Percentiles rank a stretch among this genome's conserved stretches.
Conservation (phyloP, 2,797 vertebrate genomes). For the Masticophis lateralis region DNA sequence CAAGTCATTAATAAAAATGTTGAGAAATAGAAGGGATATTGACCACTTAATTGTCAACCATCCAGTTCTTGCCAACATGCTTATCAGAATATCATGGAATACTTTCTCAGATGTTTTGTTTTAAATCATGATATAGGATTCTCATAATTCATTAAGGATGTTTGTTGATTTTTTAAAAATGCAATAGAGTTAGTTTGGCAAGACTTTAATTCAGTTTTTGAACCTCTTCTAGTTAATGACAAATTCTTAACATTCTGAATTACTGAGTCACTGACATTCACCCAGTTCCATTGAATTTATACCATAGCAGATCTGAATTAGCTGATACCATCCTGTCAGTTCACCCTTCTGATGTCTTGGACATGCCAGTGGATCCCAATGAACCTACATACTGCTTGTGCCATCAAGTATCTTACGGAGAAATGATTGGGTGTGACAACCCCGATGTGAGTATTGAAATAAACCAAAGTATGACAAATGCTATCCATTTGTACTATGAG, state of each 20-base stretch:
- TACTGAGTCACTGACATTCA: neutral
- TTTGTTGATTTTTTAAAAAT: neutral
- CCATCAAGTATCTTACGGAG: slow-evolving; percentile 95
- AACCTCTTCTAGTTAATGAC: slow-evolving; percentile 1
- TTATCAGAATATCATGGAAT: neutral
- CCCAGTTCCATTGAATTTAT: neutral
- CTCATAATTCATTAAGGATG: neutral
- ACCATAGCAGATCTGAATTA: slow-evolving; percentile 78
- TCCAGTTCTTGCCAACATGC: neutral
- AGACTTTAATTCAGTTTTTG: neutral
- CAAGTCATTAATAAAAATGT: neutral
- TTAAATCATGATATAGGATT: neutral
- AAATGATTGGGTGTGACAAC: slow-evolving; percentile 99
- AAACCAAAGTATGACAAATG: neutral
- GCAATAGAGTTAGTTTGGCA: neutral
- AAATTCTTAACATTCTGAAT: neutral
- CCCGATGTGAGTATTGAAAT: slow-evolving; percentile 79
- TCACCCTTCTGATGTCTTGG: slow-evolving; percentile 91
- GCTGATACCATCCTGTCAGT: slow-evolving; percentile 85
- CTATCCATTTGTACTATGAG: neutral
- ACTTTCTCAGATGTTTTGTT: neutral
- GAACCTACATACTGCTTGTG: slow-evolving; percentile 96
- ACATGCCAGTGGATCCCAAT: slow-evolving; percentile 96
- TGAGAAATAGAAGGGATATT: neutral
- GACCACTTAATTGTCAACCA: neutral